Evolutionary conservation across 1,140 invertebrate genomes (phyloP).

Genomic region (Formica exsecta): DNA sequence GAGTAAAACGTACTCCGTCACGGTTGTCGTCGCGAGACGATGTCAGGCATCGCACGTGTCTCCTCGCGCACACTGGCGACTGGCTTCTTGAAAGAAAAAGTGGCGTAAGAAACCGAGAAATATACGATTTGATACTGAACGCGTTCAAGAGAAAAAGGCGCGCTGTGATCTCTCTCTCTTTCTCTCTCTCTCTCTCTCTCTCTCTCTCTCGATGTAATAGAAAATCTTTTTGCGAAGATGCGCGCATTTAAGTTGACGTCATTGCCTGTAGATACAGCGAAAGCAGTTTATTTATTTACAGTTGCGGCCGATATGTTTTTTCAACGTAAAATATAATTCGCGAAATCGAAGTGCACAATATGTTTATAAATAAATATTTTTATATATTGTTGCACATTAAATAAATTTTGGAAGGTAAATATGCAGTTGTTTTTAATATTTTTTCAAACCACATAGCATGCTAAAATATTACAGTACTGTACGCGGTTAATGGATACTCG

Average conservation of each 20-base stretch:
- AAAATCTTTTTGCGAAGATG: conserved; percentile 24
- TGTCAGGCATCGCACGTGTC: conserved; percentile 43
- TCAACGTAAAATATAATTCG: not conserved
- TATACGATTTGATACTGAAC: conserved; percentile 53
- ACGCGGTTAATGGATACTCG: not conserved
- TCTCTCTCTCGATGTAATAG: conserved; percentile 22
- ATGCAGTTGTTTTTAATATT: conserved; percentile 11
- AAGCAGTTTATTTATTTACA: conserved; percentile 41
- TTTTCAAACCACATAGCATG: not conserved
- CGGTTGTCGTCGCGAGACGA: conserved; percentile 57
- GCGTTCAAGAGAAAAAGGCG: conserved; percentile 18
- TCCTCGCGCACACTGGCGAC: not conserved
- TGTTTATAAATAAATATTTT: conserved; percentile 42
- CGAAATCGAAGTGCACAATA: conserved; percentile 28
- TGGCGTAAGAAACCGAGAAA: conserved; percentile 46
- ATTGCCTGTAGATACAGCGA: not conserved
- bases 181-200: too few species aligned
- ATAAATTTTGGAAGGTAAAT: conserved; percentile 50
- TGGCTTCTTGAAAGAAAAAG: conserved; percentile 17
- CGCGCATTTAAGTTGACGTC: conserved; percentile 21
- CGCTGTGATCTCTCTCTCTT: conserved; percentile 7
- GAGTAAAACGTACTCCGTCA: conserved; percentile 63
- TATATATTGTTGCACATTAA: conserved; percentile 23
- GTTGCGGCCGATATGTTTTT: conserved; percentile 10
- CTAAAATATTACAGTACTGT: conserved; percentile 35